Percentiles rank a stretch among this genome's conserved stretches.
Evolutionary conservation across 2,888 invertebrate species (phyloP).

Genomic region (Mythimna albipuncta): DNA sequence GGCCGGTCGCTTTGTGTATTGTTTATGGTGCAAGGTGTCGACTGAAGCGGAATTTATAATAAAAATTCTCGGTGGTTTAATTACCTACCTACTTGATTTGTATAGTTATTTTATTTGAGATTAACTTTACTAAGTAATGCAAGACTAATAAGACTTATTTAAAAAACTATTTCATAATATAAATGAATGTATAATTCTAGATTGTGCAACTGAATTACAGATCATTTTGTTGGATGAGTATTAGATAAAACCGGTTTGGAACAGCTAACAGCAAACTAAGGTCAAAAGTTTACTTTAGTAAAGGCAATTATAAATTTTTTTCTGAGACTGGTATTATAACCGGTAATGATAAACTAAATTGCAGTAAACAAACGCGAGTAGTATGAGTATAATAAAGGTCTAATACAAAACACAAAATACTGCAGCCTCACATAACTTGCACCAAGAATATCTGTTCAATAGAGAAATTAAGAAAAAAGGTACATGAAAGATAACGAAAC

Average conservation of each 20-base stretch:
- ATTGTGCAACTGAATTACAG: background rate
- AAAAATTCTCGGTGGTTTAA: too few relatives aligned
- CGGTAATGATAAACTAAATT: background rate
- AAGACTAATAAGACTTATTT: background rate
- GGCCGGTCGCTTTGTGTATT: constrained; percentile 81
- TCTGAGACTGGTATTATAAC: background rate
- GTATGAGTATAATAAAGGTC: too few relatives aligned
- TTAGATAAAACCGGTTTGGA: background rate
- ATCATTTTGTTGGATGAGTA: background rate
- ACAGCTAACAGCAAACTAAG: background rate
- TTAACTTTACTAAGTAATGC: background rate
- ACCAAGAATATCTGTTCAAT: constrained; percentile 60
- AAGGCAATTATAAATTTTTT: background rate
- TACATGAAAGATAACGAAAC: constrained; percentile 71
- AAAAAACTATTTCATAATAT: background rate
- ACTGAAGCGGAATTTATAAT: constrained; percentile 56
- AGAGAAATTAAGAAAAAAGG: constrained; percentile 75
- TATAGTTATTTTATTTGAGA: background rate
- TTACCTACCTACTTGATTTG: too few relatives aligned
- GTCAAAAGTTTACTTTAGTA: background rate
- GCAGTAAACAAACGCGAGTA: background rate
- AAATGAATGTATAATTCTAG: background rate
- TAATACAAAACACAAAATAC: background rate
- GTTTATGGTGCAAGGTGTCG: constrained; percentile 66
- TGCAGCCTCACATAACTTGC: constrained; percentile 59